Percentiles rank a stretch among this genome's conserved stretches.
Conservation (phyloP, 2,888 invertebrate species). For the Meteorus colon region DNA sequence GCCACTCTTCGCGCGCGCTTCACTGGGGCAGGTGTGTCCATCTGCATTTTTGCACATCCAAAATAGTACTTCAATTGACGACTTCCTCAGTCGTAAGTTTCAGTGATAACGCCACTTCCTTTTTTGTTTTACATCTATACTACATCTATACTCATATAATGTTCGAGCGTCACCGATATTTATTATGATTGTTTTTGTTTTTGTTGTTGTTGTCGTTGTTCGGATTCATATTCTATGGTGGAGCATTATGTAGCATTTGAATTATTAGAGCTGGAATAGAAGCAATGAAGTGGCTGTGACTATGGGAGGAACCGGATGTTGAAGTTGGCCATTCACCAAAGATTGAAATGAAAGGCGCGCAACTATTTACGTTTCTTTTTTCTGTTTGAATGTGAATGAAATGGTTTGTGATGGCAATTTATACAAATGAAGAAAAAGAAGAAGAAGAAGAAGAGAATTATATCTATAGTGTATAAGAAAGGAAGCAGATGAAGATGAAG, state of each 20-base stretch:
- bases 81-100: not conserved
- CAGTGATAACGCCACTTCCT: not conserved
- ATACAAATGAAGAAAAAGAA: not conserved
- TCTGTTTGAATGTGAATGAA: not conserved
- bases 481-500: constrained; percentile 40
- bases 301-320: not conserved
- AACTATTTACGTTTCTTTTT: not conserved
- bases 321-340: not conserved
- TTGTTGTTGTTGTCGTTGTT: no score
- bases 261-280: not conserved
- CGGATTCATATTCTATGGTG: not conserved
- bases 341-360: not conserved
- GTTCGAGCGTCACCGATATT: no score
- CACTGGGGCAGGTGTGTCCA: constrained; percentile 41
- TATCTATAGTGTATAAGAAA: not conserved
- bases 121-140: not conserved
- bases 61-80: constrained; percentile 24
- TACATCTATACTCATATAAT: no score
- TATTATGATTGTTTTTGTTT: no score
- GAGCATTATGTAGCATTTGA: not conserved
- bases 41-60: constrained; percentile 36
- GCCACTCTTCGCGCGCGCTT: constrained; percentile 35
- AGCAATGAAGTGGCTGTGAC: not conserved
- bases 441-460: not conserved
- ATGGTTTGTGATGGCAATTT: not conserved